phyloP scores from a whole-genome alignment of 2,113 vertebrate genomes.

The Phodopus roborovskii region DNA sequence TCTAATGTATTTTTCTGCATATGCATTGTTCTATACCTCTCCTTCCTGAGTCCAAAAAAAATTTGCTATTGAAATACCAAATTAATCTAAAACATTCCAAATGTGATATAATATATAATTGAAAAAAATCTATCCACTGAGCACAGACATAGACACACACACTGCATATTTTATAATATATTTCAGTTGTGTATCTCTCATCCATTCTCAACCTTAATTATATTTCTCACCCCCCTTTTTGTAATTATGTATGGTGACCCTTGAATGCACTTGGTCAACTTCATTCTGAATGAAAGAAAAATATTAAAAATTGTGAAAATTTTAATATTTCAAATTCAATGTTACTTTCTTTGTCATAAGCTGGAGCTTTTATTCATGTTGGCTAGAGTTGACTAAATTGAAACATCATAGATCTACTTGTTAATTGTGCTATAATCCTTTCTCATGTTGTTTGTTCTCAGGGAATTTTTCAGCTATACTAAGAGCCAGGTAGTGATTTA shows the following conservation, averaged over 20 bases:
- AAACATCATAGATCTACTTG: constrained; percentile 1
- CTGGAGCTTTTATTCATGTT: background rate
- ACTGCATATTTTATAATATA: background rate
- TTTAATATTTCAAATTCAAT: background rate
- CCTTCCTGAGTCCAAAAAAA: background rate
- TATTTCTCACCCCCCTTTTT: background rate
- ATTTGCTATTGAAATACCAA: background rate
- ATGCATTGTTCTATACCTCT: background rate
- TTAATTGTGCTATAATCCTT: background rate
- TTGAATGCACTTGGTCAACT: background rate
- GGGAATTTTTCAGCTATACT: background rate
- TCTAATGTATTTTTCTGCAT: background rate
- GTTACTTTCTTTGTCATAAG: background rate
- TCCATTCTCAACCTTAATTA: background rate
- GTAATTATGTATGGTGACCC: background rate
- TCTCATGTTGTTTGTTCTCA: background rate
- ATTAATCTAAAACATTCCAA: constrained; percentile 27
- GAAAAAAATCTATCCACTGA: background rate
- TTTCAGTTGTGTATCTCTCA: background rate
- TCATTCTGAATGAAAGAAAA: background rate
- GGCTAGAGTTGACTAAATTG: background rate
- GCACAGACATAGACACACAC: background rate
- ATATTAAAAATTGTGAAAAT: background rate
- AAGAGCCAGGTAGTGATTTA: background rate
- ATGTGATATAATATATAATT: background rate